These are phyloP conservation scores for Ia io DNA, from an alignment of 2,113 vertebrate species.

Conservation along the genomic window DNA sequence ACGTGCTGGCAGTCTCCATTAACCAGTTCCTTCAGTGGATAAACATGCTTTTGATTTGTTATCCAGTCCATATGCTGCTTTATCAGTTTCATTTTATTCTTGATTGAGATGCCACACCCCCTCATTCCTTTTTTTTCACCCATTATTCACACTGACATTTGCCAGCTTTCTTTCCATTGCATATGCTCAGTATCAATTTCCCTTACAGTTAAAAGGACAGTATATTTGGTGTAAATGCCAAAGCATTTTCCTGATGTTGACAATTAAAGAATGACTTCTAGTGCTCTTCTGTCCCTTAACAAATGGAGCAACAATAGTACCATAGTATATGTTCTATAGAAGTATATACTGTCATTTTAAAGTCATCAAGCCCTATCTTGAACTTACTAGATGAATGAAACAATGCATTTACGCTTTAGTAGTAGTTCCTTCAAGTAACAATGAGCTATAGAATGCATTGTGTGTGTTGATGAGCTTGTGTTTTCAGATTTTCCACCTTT, in stretches of 20 bases:
- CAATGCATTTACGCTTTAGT: constrained; percentile 83
- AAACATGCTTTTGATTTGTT: constrained; percentile 91
- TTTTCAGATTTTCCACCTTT: constrained; percentile 80
- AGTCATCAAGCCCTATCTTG: constrained; percentile 82
- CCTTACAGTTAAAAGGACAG: constrained; percentile 86
- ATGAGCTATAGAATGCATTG: constrained; percentile 85
- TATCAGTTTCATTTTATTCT: constrained; percentile 87
- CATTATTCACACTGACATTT: constrained; percentile 88
- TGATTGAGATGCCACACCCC: constrained; percentile 87
- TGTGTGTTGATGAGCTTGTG: constrained; percentile 85
- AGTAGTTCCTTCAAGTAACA: constrained; percentile 75
- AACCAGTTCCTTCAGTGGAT: constrained; percentile 90
- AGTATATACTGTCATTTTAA: constrained; percentile 90
- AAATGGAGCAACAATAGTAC: constrained; percentile 76
- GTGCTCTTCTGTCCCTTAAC: constrained; percentile 71
- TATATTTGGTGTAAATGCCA: constrained; percentile 82
- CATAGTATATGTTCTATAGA: constrained; percentile 74
- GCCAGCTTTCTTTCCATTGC: constrained; percentile 88
- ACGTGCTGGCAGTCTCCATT: constrained; percentile 96
- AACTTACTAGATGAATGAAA: constrained; percentile 77
- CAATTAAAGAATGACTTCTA: constrained; percentile 77
- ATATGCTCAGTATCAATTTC: constrained; percentile 83
- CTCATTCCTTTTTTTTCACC: constrained; percentile 86
- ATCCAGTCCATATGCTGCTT: constrained; percentile 90
- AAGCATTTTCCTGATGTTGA: constrained; percentile 72